Percentiles rank a stretch among this genome's conserved stretches.
Conservation (phyloP, 2,888 invertebrate species). For the Apotomis betuletana region DNA sequence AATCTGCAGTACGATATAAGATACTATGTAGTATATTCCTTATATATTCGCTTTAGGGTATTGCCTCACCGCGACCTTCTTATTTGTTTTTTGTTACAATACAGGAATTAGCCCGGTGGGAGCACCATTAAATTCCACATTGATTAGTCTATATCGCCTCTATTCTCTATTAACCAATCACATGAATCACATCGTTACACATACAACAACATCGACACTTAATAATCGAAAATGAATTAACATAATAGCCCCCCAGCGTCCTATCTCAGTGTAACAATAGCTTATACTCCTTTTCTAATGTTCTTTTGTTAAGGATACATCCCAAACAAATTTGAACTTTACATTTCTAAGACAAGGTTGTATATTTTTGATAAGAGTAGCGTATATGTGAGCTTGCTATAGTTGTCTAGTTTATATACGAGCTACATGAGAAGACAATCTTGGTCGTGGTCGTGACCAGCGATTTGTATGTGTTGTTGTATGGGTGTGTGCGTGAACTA, state of each 20-base stretch:
- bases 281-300: not conserved
- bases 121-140: too few relatives aligned
- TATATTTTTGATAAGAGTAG: not conserved
- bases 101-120: too few relatives aligned
- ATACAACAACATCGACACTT: slow-evolving; percentile 3
- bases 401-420: slow-evolving; percentile 47
- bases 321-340: not conserved
- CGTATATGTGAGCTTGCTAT: slow-evolving; percentile 4
- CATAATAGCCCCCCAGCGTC: slow-evolving; percentile 24
- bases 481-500: slow-evolving; percentile 56
- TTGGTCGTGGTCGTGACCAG: slow-evolving; percentile 78
- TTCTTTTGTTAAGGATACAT: not conserved
- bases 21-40: too few relatives aligned
- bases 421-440: slow-evolving; percentile 72
- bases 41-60: too few relatives aligned
- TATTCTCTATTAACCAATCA: not conserved
- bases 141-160: not conserved
- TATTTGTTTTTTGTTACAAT: too few relatives aligned
- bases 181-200: slow-evolving; percentile 5
- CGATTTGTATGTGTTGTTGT: slow-evolving; percentile 60
- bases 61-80: too few relatives aligned
- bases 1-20: too few relatives aligned
- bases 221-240: slow-evolving; percentile 29
- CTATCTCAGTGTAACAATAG: slow-evolving; percentile 28
- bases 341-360: not conserved